Percentiles rank a stretch among this genome's conserved stretches.
These are phyloP conservation scores for Caretta caretta DNA, from an alignment of 2,113 vertebrate genomes.

Conservation along the genomic window DNA sequence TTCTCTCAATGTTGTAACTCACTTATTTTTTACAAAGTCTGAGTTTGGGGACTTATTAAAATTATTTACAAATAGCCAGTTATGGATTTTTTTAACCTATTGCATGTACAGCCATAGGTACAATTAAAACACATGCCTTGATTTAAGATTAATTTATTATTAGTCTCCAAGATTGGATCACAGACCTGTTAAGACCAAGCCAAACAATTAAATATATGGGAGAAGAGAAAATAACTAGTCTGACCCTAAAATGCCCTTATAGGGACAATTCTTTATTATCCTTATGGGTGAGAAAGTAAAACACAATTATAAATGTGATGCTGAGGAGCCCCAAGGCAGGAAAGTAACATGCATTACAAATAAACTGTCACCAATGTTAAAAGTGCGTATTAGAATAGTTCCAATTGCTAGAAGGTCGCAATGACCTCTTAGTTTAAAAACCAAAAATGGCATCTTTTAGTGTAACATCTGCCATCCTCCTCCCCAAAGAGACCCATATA, in stretches of 20 bases:
- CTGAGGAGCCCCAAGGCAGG: not conserved
- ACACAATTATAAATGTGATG: not conserved
- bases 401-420: not conserved
- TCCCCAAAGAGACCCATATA: not conserved
- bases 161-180: not conserved
- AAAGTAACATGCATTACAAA: not conserved
- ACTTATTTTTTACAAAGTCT: not conserved
- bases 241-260: not conserved
- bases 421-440: not conserved
- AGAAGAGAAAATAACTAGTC: not conserved
- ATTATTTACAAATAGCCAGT: not conserved
- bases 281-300: not conserved
- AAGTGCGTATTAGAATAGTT: not conserved
- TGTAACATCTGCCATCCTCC: slow-evolving; percentile 18
- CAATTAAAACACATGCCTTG: not conserved
- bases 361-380: not conserved
- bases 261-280: not conserved
- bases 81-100: not conserved
- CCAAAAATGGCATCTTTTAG: slow-evolving; percentile 1
- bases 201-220: not conserved
- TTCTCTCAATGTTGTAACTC: not conserved
- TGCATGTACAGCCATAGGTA: not conserved
- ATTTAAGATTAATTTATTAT: not conserved
- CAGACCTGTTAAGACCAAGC: not conserved
- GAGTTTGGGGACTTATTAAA: not conserved